These are phyloP conservation scores for Ostrea edulis DNA, from an alignment of 1,140 invertebrate genomes.

Conservation along the genomic window DNA sequence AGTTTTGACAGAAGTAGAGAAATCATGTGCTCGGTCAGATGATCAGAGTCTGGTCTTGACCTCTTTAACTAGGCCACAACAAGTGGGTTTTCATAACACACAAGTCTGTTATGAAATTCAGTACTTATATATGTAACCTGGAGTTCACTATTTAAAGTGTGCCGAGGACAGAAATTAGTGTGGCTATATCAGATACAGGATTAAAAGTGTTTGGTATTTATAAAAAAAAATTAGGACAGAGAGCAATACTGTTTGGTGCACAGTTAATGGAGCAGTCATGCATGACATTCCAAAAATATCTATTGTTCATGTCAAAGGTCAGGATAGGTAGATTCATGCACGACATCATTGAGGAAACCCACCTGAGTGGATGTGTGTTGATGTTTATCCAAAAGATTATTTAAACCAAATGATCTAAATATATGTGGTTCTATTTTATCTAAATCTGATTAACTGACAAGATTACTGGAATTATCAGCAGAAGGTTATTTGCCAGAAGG, in stretches of 20 bases:
- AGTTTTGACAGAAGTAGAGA: neutral
- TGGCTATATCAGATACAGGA: neutral
- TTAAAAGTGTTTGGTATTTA: constrained; percentile 17
- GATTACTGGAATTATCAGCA: constrained; percentile 24
- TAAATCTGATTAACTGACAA: constrained; percentile 30
- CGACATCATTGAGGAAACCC: neutral
- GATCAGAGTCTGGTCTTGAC: constrained; percentile 22
- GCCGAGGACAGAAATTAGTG: neutral
- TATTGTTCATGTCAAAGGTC: constrained; percentile 32
- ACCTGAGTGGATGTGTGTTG: constrained; percentile 4
- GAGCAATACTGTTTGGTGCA: neutral
- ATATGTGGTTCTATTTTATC: constrained; percentile 9
- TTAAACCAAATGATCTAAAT: neutral
- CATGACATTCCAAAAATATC: constrained; percentile 34
- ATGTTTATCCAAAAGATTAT: constrained; percentile 19
- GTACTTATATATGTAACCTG: neutral
- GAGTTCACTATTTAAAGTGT: neutral
- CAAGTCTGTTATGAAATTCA: constrained; percentile 20
- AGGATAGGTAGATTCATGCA: constrained; percentile 27
- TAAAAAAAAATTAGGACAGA: constrained; percentile 14
- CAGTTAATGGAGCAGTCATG: constrained; percentile 23
- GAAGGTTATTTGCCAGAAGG: neutral
- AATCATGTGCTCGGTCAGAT: constrained; percentile 29
- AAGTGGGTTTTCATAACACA: constrained; percentile 23
- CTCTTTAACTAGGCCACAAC: constrained; percentile 25